Conservation (phyloP, 2,113 vertebrate species). For the Erythrocebus patas region DNA sequence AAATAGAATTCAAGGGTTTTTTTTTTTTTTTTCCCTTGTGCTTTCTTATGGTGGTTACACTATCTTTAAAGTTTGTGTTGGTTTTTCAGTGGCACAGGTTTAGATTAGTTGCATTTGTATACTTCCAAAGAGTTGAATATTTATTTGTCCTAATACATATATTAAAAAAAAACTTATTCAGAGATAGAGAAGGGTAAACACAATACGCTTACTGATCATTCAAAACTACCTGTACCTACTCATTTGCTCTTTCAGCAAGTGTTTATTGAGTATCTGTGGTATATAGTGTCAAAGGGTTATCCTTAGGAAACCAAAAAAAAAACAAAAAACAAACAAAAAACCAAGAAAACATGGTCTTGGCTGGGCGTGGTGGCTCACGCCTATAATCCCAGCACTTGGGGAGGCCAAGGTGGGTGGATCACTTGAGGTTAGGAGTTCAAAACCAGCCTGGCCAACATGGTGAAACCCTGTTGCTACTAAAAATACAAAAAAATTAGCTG, state of each 20-base stretch:
- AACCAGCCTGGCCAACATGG: too few relatives aligned
- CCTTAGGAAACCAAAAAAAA: neutral
- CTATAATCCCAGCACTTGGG: too few relatives aligned
- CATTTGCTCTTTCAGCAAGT: neutral
- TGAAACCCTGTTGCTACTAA: too few relatives aligned
- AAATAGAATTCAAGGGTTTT: neutral
- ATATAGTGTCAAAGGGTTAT: neutral
- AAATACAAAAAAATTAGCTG: too few relatives aligned
- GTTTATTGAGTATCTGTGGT: neutral
- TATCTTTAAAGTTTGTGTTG: neutral
- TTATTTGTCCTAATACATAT: neutral
- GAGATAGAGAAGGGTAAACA: neutral
- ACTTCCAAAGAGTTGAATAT: neutral
- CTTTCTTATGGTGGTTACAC: neutral
- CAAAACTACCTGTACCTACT: neutral
- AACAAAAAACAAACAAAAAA: too few relatives aligned
- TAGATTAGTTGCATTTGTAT: conserved; percentile 30
- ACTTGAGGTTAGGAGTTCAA: too few relatives aligned
- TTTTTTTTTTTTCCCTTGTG: neutral
- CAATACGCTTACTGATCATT: neutral
- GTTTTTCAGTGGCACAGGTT: neutral
- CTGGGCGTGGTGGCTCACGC: too few relatives aligned
- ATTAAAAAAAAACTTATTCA: neutral
- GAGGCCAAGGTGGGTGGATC: too few relatives aligned
- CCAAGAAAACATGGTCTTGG: too few relatives aligned